Evolutionary conservation across 2,797 vertebrate genomes (phyloP).

Genomic region (Botia almorhae): DNA sequence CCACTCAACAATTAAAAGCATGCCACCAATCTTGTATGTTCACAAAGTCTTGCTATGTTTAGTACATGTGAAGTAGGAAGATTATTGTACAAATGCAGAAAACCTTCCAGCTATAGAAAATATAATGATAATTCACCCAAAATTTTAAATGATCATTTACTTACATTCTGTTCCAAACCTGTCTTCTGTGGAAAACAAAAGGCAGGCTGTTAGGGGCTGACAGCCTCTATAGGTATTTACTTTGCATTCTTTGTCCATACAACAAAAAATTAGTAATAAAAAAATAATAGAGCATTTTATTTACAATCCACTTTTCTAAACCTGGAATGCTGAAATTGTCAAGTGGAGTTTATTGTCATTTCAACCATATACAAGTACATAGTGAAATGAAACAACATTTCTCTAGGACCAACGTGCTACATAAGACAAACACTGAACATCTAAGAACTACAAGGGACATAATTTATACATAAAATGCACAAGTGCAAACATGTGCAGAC

Average conservation of each 20-base stretch:
- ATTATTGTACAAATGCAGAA: neutral
- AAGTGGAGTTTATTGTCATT: neutral
- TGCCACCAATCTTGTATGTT: conserved; percentile 27
- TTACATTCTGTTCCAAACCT: too few relatives aligned
- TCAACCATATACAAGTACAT: too few relatives aligned
- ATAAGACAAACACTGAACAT: too few relatives aligned
- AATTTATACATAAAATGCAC: too few relatives aligned
- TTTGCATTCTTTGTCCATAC: neutral
- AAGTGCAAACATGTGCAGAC: too few relatives aligned
- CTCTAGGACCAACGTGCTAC: too few relatives aligned
- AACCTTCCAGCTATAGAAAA: neutral
- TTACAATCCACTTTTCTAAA: too few relatives aligned
- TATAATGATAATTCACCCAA: neutral
- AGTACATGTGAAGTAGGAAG: neutral
- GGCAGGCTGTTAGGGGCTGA: neutral
- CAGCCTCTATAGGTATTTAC: neutral
- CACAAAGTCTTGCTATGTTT: conserved; percentile 3
- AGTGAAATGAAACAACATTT: too few relatives aligned
- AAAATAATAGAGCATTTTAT: too few relatives aligned
- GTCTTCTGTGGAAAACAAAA: neutral
- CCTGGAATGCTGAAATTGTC: neutral
- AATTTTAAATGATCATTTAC: neutral
- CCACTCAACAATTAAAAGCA: conserved; percentile 34
- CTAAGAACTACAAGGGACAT: too few relatives aligned
- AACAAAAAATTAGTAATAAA: neutral